Evolutionary conservation across 2,888 invertebrate genomes (phyloP), one percentile per base, ranked within the genome.

Genomic region (Adineta ricciae): DNA sequence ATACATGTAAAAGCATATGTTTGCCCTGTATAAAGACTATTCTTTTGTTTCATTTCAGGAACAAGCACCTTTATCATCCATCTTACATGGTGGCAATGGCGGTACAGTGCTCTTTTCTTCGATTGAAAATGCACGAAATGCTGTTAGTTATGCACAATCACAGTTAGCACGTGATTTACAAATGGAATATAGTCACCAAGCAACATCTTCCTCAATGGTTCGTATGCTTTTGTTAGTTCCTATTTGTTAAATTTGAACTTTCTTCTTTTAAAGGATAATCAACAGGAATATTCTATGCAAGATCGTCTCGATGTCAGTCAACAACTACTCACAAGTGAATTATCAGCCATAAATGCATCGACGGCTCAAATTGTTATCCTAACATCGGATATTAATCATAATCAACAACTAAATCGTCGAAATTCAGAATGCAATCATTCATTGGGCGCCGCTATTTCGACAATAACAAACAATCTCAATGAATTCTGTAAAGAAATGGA

Each of bases 291-390:
- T 24, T 41, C 41, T 9, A 21, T 24, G 14, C 41, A 78, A 78
- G 94, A 95, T 87, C 95, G 95, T 2, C 92, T 97, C 91, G 97
- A 97, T 91, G 95, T 96, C 85, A 95, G 95, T 90, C 95, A 96
- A 91, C 97, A 98, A 92, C 96, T 95, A 88, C 96, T 99, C 86
- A 95, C 95, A 87, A 96, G 96, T 84, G 96, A 98, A 91, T 94
- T 99, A 88, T 97, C 97, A 9, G 97, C 97, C 86, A 98, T 99
- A 97, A 98, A 96, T 91, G 98, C 98, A 0, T 98, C 98, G 85
- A 99, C 98, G 0, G 99, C 99, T 16, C 96, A 97, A 91, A 95
- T 97, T 11, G 78, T 85, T 50, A 84, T 78, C 14, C 49, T 85
- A 41, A 85, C 85, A 78, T 73, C 85, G 24, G 78, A 78, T 78